Percentiles rank a stretch among this genome's conserved stretches.
Conservation (phyloP, 2,888 invertebrate genomes). For the Eretmocerus hayati region DNA sequence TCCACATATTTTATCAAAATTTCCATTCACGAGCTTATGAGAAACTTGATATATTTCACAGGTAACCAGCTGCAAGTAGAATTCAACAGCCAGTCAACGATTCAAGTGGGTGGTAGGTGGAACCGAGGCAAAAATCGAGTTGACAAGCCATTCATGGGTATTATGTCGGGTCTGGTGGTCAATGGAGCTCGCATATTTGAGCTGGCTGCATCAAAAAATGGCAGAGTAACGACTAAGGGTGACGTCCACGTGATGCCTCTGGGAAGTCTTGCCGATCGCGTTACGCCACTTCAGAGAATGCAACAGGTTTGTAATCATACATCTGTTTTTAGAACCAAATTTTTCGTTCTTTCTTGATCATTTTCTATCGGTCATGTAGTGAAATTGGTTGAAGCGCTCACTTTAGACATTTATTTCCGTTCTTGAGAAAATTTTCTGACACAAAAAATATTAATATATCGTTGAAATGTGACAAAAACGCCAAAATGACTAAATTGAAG, state of each 20-base stretch:
- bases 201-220: slow-evolving; percentile 75
- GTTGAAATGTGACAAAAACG: too few relatives aligned
- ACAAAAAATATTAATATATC: too few relatives aligned
- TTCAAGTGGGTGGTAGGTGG: slow-evolving; percentile 82
- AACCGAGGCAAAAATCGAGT: slow-evolving; percentile 62
- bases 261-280: slow-evolving; percentile 66
- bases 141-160: slow-evolving; percentile 77
- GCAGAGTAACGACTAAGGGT: slow-evolving; percentile 69
- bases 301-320: slow-evolving; percentile 61
- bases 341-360: too few relatives aligned
- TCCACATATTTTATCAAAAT: too few relatives aligned
- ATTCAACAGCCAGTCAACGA: slow-evolving; percentile 88
- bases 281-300: slow-evolving; percentile 74
- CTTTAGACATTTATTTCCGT: too few relatives aligned
- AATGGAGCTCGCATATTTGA: slow-evolving; percentile 81
- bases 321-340: too few relatives aligned
- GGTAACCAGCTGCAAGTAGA: slow-evolving; percentile 64
- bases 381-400: too few relatives aligned
- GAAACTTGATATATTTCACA: too few relatives aligned
- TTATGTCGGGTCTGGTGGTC: slow-evolving; percentile 82
- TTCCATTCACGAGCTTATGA: too few relatives aligned
- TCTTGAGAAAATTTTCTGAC: too few relatives aligned
- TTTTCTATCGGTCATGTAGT: too few relatives aligned
- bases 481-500: too few relatives aligned
- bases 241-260: slow-evolving; percentile 67